phyloP scores from a whole-genome alignment of 2,888 invertebrate species.

The Brachypalpus laphriformis region DNA sequence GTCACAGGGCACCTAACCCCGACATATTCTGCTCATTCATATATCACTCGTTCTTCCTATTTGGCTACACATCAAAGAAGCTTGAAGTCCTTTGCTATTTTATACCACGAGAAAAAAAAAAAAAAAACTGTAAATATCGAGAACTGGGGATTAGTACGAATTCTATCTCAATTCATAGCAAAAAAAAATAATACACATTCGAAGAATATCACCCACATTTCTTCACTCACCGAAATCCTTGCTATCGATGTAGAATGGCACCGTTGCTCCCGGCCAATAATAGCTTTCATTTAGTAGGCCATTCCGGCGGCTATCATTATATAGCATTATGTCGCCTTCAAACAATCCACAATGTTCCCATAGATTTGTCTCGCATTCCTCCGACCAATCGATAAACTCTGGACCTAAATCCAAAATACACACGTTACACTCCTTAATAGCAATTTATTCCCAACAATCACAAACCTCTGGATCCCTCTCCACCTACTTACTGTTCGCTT shows the following conservation, averaged over 20 bases:
- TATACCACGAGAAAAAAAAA: too few relatives aligned
- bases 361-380: slow-evolving; percentile 83
- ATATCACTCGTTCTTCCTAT: too few relatives aligned
- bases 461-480: slow-evolving; percentile 63
- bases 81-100: too few relatives aligned
- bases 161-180: too few relatives aligned
- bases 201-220: not conserved
- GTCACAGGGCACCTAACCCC: too few relatives aligned
- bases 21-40: too few relatives aligned
- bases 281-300: slow-evolving; percentile 83
- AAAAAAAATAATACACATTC: too few relatives aligned
- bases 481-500: slow-evolving; percentile 79
- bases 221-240: slow-evolving; percentile 84
- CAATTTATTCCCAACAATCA: slow-evolving; percentile 51
- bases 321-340: slow-evolving; percentile 86
- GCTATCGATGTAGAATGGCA: slow-evolving; percentile 84
- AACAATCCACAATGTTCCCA: slow-evolving; percentile 85
- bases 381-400: slow-evolving; percentile 83
- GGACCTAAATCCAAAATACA: slow-evolving; percentile 76
- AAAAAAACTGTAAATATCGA: too few relatives aligned
- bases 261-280: slow-evolving; percentile 84
- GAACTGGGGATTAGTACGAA: too few relatives aligned
- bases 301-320: slow-evolving; percentile 81
- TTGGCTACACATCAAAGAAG: too few relatives aligned
- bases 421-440: slow-evolving; percentile 63